Evolutionary conservation across 92 coral and sea anemone species (phyloP), one percentile per base, ranked within the genome.

Genomic region (Metridium senile): DNA sequence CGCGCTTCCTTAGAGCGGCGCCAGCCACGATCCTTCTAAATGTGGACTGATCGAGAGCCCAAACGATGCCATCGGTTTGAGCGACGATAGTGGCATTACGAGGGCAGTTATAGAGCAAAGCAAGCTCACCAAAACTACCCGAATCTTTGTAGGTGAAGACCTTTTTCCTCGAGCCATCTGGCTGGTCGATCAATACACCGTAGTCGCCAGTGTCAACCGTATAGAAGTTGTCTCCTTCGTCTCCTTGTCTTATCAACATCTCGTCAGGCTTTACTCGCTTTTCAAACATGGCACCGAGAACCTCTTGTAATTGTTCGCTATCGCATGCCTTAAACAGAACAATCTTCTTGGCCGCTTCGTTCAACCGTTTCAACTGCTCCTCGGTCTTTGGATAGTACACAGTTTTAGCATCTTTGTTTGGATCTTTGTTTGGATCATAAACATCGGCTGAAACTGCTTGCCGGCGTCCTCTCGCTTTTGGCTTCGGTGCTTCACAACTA

Each of bases 81-180:
- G 99, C 96, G n/a, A 87, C 82, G 66, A 96, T 96, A 0, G 99
- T 96, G 46, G 99, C 99, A 70, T 96, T 96, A 71, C 99, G 77
- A 17, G 97, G 97, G 78, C 99, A 96, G 89, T 96, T 96, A 84
- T 96, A 96, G 93, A 96, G 91, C 45, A 96, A 76, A 20, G 99
- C 99, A 43, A 96, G 86, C 84, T 96, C 99, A 33, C 99, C 99
- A 75, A 96, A 96, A 81, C 93, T 96, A 11, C 99, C 99, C 32
- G 90, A 67, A 57, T 85, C 86, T 32, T 82, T 78, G 57, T 93
- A 96, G 47, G 99, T 96, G 61, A 93, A 97, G 58, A 96, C 99
- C 62, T 96, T 96, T 70, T 82, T 72, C 30, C 70, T 78, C 22
- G 83, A 71, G 9, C 88, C 97, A 8, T 77, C 78, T 4, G 64